Evolutionary conservation across 2,888 invertebrate species (phyloP).

Genomic region (Lasioglossum lativentre): DNA sequence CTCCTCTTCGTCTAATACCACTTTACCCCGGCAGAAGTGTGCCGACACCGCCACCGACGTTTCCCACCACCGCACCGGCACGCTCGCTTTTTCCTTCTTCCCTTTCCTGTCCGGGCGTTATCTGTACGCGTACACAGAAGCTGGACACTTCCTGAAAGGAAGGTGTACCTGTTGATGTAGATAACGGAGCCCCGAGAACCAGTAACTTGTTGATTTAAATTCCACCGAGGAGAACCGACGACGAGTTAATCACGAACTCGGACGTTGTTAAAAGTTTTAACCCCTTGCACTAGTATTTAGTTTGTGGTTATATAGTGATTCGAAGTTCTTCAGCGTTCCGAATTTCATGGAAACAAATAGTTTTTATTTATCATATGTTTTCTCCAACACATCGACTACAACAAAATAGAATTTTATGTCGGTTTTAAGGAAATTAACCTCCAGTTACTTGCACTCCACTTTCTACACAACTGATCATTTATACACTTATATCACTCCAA

Average conservation of each 20-base stretch:
- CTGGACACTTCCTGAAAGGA: constrained; percentile 36
- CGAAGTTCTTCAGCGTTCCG: too few relatives aligned
- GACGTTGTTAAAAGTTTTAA: background rate
- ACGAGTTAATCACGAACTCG: background rate
- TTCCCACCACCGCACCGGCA: constrained; percentile 22
- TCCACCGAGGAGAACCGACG: background rate
- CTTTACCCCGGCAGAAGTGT: constrained; percentile 34
- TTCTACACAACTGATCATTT: too few relatives aligned
- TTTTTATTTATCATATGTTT: too few relatives aligned
- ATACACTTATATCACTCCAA: too few relatives aligned
- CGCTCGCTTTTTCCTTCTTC: constrained; percentile 21
- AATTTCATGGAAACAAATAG: too few relatives aligned
- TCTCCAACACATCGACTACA: too few relatives aligned
- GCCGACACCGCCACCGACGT: constrained; percentile 24
- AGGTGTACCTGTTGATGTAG: constrained; percentile 30
- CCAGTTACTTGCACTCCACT: too few relatives aligned
- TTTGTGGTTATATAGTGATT: too few relatives aligned
- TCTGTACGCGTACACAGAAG: constrained; percentile 20
- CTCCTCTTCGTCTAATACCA: constrained; percentile 46
- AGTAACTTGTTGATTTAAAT: constrained; percentile 36
- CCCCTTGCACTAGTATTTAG: too few relatives aligned
- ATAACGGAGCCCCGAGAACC: constrained; percentile 4
- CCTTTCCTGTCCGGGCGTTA: constrained; percentile 26
- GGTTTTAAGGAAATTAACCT: too few relatives aligned
- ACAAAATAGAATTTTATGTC: too few relatives aligned